Conservation (phyloP, 2,113 vertebrate genomes). For the Chionis minor region DNA sequence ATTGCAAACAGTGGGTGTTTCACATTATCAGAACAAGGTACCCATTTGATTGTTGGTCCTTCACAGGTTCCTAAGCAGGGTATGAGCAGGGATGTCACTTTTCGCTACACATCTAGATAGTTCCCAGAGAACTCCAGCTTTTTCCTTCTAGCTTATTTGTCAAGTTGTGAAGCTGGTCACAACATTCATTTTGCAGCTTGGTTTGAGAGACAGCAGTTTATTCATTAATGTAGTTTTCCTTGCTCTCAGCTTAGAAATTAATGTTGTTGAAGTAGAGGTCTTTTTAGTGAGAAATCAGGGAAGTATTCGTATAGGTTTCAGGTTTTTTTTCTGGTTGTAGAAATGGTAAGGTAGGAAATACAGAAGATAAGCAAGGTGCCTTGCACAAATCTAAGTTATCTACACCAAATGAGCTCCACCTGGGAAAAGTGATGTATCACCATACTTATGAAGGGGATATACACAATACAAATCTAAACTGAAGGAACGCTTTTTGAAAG, state of each 20-base stretch:
- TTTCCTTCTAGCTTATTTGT: neutral
- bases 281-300: neutral
- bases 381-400: neutral
- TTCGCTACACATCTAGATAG: neutral
- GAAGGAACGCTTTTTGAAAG: neutral
- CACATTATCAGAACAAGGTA: neutral
- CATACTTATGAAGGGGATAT: neutral
- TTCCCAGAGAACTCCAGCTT: neutral
- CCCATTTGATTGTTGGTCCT: neutral
- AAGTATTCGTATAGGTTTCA: neutral
- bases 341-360: neutral
- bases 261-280: neutral
- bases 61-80: neutral
- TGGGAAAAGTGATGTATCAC: fast-evolving
- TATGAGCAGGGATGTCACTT: neutral
- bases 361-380: neutral
- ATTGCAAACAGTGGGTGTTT: neutral
- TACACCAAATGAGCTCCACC: neutral
- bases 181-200: neutral
- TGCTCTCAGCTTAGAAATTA: neutral
- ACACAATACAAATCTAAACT: neutral
- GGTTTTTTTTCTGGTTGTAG: neutral
- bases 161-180: neutral
- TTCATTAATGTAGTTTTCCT: neutral
- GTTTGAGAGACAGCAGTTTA: neutral